These are phyloP conservation scores for Chromobotia macracanthus DNA, from an alignment of 2,797 vertebrate genomes.

Conservation along the genomic window DNA sequence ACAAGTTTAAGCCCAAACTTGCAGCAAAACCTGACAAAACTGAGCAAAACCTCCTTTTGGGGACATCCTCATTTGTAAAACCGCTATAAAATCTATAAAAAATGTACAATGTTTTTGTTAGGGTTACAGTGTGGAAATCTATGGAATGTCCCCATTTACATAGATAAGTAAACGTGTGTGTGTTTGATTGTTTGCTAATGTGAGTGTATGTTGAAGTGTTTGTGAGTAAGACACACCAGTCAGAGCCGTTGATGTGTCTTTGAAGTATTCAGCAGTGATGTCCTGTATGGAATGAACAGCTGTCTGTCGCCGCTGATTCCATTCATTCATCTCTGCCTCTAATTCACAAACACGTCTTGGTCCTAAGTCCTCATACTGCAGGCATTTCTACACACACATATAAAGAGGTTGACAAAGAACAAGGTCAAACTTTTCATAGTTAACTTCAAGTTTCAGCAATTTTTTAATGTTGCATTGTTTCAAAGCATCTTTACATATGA, in stretches of 20 bases:
- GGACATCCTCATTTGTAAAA: too few species aligned
- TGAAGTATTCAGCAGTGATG: slow-evolving; percentile 94
- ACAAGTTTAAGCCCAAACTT: too few species aligned
- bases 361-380: slow-evolving; percentile 87
- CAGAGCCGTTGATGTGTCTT: slow-evolving; percentile 85
- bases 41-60: too few species aligned
- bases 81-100: too few species aligned
- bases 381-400: slow-evolving; percentile 81
- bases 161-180: too few species aligned
- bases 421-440: background rate
- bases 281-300: slow-evolving; percentile 92
- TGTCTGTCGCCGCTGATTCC: slow-evolving; percentile 82
- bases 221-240: slow-evolving; percentile 74
- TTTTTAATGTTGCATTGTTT: too few species aligned
- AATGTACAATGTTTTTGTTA: too few species aligned
- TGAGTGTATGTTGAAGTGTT: background rate
- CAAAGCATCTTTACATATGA: too few species aligned
- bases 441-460: background rate
- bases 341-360: slow-evolving; percentile 86
- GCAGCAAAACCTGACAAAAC: too few species aligned
- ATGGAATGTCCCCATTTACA: too few species aligned
- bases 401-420: background rate
- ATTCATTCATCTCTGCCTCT: slow-evolving; percentile 87
- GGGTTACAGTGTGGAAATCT: too few species aligned
- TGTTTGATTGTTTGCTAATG: too few species aligned